Conservation (phyloP, 2,113 vertebrate species). For the Holacanthus passer region DNA sequence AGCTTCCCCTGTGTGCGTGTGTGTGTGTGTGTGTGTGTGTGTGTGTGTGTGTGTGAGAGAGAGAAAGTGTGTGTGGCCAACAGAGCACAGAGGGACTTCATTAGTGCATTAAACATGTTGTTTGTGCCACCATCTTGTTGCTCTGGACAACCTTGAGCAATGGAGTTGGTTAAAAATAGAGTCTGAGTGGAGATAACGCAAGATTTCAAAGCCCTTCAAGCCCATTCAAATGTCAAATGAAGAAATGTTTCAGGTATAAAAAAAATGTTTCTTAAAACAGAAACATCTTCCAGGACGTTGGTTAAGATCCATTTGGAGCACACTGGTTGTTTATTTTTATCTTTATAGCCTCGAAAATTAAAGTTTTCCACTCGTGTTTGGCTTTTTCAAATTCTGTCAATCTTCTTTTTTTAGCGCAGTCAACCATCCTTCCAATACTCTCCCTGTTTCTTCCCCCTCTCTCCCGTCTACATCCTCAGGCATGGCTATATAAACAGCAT, state of each 20-base stretch:
- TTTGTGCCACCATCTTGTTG: constrained; percentile 63
- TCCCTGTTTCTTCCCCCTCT: not conserved
- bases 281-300: not conserved
- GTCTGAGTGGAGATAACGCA: not conserved
- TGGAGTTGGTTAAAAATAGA: constrained; percentile 63
- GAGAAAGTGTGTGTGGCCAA: constrained; percentile 18
- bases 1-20: constrained; percentile 34
- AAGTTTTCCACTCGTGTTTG: not conserved
- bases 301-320: not conserved
- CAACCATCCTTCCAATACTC: constrained; percentile 30
- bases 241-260: constrained; percentile 31
- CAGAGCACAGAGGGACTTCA: constrained; percentile 75
- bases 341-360: not conserved
- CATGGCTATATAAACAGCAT: constrained; percentile 55
- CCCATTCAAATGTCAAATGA: constrained; percentile 15
- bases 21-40: constrained; percentile 21
- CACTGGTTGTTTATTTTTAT: not conserved
- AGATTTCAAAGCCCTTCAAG: constrained; percentile 38
- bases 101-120: constrained; percentile 72
- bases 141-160: constrained; percentile 66
- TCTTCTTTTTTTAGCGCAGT: constrained; percentile 28
- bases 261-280: constrained; percentile 6
- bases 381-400: not conserved
- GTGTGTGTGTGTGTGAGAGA: not conserved
- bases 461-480: constrained; percentile 20